These are phyloP conservation scores for Ornithorhynchus anatinus DNA, from an alignment of 2,113 vertebrate genomes.

Conservation along the genomic window DNA sequence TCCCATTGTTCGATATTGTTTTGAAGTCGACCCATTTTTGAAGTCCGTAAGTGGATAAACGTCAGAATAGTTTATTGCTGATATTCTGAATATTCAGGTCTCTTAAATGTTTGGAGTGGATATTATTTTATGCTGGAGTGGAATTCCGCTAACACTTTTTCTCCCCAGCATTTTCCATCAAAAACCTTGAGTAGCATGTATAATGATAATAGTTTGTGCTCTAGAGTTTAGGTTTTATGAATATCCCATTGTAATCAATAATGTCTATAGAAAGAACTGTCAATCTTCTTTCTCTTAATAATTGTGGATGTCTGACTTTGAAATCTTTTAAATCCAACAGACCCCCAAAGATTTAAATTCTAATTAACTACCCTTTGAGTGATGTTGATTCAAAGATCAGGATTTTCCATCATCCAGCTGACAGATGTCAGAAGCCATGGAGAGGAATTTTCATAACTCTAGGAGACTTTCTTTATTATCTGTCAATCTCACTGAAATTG, in stretches of 20 bases:
- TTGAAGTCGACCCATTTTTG: no score
- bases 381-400: constrained; percentile 39
- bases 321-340: constrained; percentile 35
- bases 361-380: constrained; percentile 48
- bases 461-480: constrained; percentile 4
- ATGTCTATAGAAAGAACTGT: constrained; percentile 26
- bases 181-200: not conserved
- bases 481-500: not conserved
- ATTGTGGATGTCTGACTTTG: constrained; percentile 42
- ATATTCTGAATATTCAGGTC: not conserved
- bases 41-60: no score
- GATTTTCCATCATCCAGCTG: constrained; percentile 21
- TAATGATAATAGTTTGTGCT: not conserved
- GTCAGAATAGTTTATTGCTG: not conserved
- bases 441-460: constrained; percentile 20
- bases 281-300: constrained; percentile 46
- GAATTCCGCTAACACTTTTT: not conserved
- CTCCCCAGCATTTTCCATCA: not conserved
- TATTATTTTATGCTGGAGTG: not conserved
- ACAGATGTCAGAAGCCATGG: constrained; percentile 28
- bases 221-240: constrained; percentile 14
- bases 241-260: constrained; percentile 36
- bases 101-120: not conserved
- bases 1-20: no score
- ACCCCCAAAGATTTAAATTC: constrained; percentile 40